phyloP scores from a whole-genome alignment of 2,797 vertebrate genomes.

The Helicolenus hilgendorfi region DNA sequence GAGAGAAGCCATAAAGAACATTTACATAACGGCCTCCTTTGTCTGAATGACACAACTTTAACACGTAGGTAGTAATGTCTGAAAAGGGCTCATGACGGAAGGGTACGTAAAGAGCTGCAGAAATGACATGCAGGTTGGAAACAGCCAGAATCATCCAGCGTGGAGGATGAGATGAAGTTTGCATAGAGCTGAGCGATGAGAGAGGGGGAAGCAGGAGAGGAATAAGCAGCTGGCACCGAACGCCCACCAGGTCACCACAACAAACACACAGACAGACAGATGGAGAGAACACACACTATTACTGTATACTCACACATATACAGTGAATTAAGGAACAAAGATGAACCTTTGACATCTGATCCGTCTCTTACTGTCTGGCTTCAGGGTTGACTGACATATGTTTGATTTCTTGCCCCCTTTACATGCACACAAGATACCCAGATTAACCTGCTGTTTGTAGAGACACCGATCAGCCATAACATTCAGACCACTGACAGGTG shows the following conservation, averaged over 20 bases:
- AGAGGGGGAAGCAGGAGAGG: conserved; percentile 1
- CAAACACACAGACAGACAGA: conserved; percentile 16
- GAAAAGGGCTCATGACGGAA: not conserved
- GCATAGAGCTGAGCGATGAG: conserved; percentile 2
- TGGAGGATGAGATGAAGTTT: conserved; percentile 14
- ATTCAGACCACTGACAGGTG: too few relatives aligned
- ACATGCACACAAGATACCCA: not conserved
- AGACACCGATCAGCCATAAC: too few relatives aligned
- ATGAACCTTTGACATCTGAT: conserved; percentile 8
- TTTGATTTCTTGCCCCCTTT: not conserved
- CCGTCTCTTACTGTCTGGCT: not conserved
- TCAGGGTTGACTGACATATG: conserved; percentile 7
- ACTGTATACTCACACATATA: not conserved
- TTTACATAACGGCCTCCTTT: not conserved
- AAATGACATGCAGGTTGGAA: conserved; percentile 9
- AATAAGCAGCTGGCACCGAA: conserved; percentile 33
- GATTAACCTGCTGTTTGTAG: not conserved
- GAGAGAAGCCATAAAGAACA: too few relatives aligned
- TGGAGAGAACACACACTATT: not conserved
- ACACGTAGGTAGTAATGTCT: not conserved
- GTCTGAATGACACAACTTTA: not conserved
- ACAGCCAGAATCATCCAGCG: not conserved
- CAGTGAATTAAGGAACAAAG: conserved; percentile 39
- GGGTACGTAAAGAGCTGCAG: not conserved
- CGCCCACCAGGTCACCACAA: conserved; percentile 53